phyloP scores from a whole-genome alignment of 2,888 invertebrate species.

The Coelinius sp. region DNA sequence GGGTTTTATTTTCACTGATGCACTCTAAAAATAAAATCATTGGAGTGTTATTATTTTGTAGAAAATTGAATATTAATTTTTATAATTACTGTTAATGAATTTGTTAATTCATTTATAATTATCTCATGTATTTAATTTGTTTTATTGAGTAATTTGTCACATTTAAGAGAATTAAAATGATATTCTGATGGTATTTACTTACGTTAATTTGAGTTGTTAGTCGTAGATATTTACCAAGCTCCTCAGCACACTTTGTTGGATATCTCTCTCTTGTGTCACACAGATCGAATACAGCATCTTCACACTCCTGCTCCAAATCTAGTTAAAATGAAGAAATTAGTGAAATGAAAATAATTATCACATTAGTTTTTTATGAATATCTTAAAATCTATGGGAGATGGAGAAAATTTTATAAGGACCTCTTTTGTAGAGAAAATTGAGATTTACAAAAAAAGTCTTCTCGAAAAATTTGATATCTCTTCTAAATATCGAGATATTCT shows the following conservation, averaged over 20 bases:
- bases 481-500: neutral
- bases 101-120: neutral
- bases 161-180: neutral
- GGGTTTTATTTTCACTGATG: conserved; percentile 33
- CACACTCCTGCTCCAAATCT: conserved; percentile 59
- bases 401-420: neutral
- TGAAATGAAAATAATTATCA: neutral
- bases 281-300: conserved; percentile 58
- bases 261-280: conserved; percentile 60
- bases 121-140: neutral
- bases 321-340: too few relatives aligned
- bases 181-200: conserved; percentile 21
- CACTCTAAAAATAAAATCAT: conserved; percentile 47
- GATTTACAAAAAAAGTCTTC: neutral
- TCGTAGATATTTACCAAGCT: conserved; percentile 53
- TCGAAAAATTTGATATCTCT: too few relatives aligned
- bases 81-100: neutral
- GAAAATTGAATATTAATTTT: neutral
- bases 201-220: conserved; percentile 54
- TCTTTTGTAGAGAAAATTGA: neutral
- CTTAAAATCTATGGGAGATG: neutral
- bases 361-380: neutral
- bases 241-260: conserved; percentile 56
- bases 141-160: neutral
- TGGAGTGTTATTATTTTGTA: neutral